A percentile compares a stretch with the other conserved stretches of the same genome.
Conservation (phyloP, 2,113 vertebrate genomes). For the Corythornis madagascariensis region DNA sequence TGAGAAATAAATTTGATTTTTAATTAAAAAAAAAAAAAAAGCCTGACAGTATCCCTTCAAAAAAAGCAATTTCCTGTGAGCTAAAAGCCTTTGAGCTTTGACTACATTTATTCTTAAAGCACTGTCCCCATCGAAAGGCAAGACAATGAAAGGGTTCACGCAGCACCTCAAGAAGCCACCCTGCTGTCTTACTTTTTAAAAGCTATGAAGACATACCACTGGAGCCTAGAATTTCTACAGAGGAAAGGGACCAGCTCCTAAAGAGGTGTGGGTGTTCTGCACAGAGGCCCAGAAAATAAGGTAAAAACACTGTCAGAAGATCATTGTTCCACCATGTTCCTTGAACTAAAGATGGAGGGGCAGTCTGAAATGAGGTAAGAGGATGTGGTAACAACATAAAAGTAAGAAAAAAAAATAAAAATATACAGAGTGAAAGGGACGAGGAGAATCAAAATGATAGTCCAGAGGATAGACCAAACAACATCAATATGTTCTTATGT, state of each 20-base stretch:
- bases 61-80: background rate
- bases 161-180: constrained; percentile 68
- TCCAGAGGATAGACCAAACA: constrained; percentile 65
- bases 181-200: constrained; percentile 65
- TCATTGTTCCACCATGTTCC: constrained; percentile 74
- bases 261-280: constrained; percentile 73
- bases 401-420: constrained; percentile 27
- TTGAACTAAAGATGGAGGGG: constrained; percentile 71
- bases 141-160: constrained; percentile 78
- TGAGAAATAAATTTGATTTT: background rate
- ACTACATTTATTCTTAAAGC: background rate
- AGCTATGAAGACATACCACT: constrained; percentile 75
- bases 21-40: background rate
- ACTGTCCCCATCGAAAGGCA: background rate
- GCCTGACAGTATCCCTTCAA: constrained; percentile 36
- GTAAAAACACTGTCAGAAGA: constrained; percentile 76
- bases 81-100: background rate
- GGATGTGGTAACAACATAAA: constrained; percentile 55
- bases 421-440: constrained; percentile 31
- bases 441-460: constrained; percentile 62
- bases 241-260: constrained; percentile 77
- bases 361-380: constrained; percentile 69
- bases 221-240: constrained; percentile 77
- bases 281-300: constrained; percentile 77
- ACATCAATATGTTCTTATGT: constrained; percentile 40